Evolutionary conservation across 2,888 invertebrate species (phyloP), one percentile per base, ranked within the genome.

Genomic region (Cetonia aurata): DNA sequence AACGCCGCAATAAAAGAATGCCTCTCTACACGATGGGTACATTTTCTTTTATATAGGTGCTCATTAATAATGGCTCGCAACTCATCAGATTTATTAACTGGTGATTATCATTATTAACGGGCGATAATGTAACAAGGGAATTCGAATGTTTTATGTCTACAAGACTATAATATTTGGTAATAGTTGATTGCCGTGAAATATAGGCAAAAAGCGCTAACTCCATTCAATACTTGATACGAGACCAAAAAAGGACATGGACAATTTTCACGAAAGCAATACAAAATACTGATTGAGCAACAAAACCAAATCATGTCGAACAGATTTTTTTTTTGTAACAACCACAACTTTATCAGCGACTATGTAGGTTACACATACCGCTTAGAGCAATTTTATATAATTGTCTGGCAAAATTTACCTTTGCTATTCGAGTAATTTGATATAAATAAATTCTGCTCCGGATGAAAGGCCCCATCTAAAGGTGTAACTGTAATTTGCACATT

Each of bases 331-430:
- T 37, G 37, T 37, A 67, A 48, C 56, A 67, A 67, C 55, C 42
- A 31, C 48, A 57, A 67, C 53, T 33, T 33, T 46, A 55, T 19
- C 46, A 57, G 55, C 56, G 57, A 46, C 33, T 67, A 65, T 65
- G 50, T 67, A 67, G 67, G 67, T 67, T 67, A 56, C 37, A 57
- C 31, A 56, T 48, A 67, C 13, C 17, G 67, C 67, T 33, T 46
- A 31, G 46, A 48, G 67, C 46, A 48, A 19, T 31, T 67, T 67
- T 67, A 67, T 57, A 56, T 57, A 57, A 67, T 67, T 67, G 37
- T 15, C 31, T 37, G 48, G 57, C 17, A 57, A 56, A 48, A 55
- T 41, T 17, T 48, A 48, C 4, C 19, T 67, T 31, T 56, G 48
- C 56, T 57, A 57, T 67, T 57, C 46, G 19, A 57, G 37, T 10